These are phyloP conservation scores for Lasioglossum pauxillum DNA, from an alignment of 2,888 invertebrate species.

Conservation along the genomic window DNA sequence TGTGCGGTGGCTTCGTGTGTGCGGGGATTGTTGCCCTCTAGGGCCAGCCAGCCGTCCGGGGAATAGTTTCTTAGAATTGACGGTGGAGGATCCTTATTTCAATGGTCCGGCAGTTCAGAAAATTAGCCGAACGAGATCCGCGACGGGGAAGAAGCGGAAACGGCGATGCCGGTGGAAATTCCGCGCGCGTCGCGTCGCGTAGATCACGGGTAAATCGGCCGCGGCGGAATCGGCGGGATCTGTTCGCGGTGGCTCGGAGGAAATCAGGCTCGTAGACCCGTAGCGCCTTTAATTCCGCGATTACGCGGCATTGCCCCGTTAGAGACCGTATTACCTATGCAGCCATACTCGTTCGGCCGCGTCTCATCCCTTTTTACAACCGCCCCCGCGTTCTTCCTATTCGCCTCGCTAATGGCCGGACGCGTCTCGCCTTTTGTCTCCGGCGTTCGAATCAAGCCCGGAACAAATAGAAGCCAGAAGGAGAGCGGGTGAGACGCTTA, in stretches of 20 bases:
- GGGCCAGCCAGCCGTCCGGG: background rate
- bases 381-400: slow-evolving; percentile 5
- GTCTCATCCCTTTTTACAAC: slow-evolving; percentile 1
- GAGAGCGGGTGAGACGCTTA: slow-evolving; percentile 1
- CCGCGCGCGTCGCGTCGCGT: slow-evolving; percentile 34
- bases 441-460: slow-evolving; percentile 25
- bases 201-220: background rate
- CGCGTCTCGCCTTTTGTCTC: slow-evolving; percentile 34
- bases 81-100: background rate
- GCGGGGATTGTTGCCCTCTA: background rate
- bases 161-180: slow-evolving; percentile 8
- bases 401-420: slow-evolving; percentile 43
- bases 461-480: slow-evolving; percentile 25
- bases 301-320: slow-evolving; percentile 82
- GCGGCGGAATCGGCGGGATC: background rate
- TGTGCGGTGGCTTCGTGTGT: background rate
- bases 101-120: background rate
- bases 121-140: no score
- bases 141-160: background rate
- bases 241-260: slow-evolving; percentile 45
- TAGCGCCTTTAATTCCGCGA: slow-evolving; percentile 82
- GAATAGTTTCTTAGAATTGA: background rate
- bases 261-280: slow-evolving; percentile 74
- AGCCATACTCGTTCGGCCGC: slow-evolving; percentile 41
- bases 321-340: slow-evolving; percentile 77